Base-by-base conservation (phyloP, 1,140 invertebrate species). In the Drosophila tsacasi region DNA sequence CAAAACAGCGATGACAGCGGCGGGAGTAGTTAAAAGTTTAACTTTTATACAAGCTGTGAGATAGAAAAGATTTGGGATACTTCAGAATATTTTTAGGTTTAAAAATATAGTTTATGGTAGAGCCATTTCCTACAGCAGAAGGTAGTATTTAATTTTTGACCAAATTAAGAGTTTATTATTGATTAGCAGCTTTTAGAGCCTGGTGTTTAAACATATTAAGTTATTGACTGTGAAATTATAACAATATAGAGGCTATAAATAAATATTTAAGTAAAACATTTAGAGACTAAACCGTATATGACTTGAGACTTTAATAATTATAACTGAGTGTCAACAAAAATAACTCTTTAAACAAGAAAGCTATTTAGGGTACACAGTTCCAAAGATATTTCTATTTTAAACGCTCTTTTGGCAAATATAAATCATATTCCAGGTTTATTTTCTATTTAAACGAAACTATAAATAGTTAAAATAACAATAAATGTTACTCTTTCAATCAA, bases 1-100 rank as follows among this genome's bases (percentile, higher is more conserved):
- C 37, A 32, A 61, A 23, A 23, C 35, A 21, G 54, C 66, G n/a
- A 19, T n/a, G 30, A 42, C 35, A 67, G 35, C 1, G n/a, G 23
- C 13, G 17, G 9, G 10, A 8, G 13, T 42, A 27, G 6, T 39
- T 40, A 61, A 21, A 61, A 66, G 30, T 50, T 23, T 35, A n/a
- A 35, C 17, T 55, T 57, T 55, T 37, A 37, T 15, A 55, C 30
- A 55, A 55, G 7, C 37, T 23, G 8, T 55, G 19, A 32, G 15
- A 12, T 55, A 3, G 13, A 37, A 54, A 32, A 2, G 25, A 49
- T 27, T 52, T n/a, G 1, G 6, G 49, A 52, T 35, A 8, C 30
- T 54, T 0, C 3, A 19, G n/a, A 55, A 23, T 23, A 10, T 10
- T 54, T 30, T 35, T 35, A 13, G 19, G 9, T 1, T 3, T 8